Evolutionary conservation across 2,797 vertebrate species (phyloP), one percentile per base, ranked within the genome.

Genomic region (Loris lydekkerianus): DNA sequence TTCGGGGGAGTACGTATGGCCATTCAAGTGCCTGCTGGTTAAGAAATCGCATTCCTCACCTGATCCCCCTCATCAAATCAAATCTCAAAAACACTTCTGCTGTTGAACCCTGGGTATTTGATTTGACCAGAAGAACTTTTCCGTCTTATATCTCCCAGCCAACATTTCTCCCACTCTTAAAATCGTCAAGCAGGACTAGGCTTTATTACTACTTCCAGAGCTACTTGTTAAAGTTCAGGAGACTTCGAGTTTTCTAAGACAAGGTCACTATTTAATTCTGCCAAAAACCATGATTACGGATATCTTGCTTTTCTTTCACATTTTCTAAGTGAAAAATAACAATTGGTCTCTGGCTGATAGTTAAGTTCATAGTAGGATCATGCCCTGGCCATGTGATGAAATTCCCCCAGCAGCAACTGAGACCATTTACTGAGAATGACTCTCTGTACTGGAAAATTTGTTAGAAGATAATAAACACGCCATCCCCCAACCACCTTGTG

Each of bases 51-150:
- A 56, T 85, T 81, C n/a, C 34, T 83, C 37, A 70, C 86, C 89
- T 93, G 89, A 93, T 95, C 88, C 95, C 69, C 73, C 43, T 77
- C 93, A 76, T 96, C 96, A 95, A 78, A 86, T 96, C 78, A 60
- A n/a, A 91, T 93, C 67, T 86, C 72, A 90, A 75, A 97, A 87
- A 81, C 40, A 27, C 27, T 58, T 77, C 56, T 95, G 69, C 78
- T 80, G 15, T 43, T 49, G 3, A 70, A 72, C 84, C 76, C 85
- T 87, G 23, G 89, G 86, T 88, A 69, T 93, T 92, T 81, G 87
- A 43, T 82, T 76, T 94, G 9, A 7, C 53, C 67, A 61, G 67
- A 58, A 86, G 84, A 18, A 89, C 69, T 95, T 75, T 88, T 65
- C 27, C 53, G 86, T 83, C 49, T 69, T 14, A 29, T n/a, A 37